Evolutionary conservation across 2,113 vertebrate species (phyloP).

Genomic region (Pachycephala philippinensis): DNA sequence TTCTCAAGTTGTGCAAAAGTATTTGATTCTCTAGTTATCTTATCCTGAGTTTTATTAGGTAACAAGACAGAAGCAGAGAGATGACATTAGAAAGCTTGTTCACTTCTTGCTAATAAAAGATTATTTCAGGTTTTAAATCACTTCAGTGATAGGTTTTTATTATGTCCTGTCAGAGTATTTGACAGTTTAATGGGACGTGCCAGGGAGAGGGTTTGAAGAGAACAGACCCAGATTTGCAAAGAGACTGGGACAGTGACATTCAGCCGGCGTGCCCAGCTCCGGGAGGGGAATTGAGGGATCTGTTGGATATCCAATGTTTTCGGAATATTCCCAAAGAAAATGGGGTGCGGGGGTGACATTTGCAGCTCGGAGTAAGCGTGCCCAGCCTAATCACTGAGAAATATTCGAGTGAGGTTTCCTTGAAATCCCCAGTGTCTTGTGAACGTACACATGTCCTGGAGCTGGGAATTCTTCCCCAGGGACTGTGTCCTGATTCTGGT

Average conservation of each 20-base stretch:
- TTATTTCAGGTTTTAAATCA: background rate
- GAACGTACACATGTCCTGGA: fast-evolving
- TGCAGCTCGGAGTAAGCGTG: background rate
- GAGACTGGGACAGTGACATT: fast-evolving
- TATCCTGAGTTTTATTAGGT: background rate
- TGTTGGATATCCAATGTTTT: background rate
- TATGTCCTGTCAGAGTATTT: background rate
- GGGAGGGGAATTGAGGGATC: background rate
- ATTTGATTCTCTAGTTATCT: background rate
- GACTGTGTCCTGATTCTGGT: background rate
- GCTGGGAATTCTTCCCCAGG: background rate
- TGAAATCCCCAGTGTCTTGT: background rate
- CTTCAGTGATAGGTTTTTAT: background rate
- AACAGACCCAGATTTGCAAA: background rate
- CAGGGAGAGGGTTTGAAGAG: background rate
- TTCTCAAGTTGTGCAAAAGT: background rate
- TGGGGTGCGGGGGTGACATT: fast-evolving
- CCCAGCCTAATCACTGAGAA: background rate
- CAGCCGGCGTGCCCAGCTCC: background rate
- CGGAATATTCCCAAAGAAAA: background rate
- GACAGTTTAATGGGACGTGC: background rate
- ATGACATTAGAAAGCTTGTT: background rate
- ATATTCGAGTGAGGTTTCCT: background rate
- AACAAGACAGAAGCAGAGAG: background rate
- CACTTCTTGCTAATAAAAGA: background rate